These are phyloP conservation scores for Drosophila sturtevanti DNA, from an alignment of 1,140 invertebrate genomes.

Conservation along the genomic window DNA sequence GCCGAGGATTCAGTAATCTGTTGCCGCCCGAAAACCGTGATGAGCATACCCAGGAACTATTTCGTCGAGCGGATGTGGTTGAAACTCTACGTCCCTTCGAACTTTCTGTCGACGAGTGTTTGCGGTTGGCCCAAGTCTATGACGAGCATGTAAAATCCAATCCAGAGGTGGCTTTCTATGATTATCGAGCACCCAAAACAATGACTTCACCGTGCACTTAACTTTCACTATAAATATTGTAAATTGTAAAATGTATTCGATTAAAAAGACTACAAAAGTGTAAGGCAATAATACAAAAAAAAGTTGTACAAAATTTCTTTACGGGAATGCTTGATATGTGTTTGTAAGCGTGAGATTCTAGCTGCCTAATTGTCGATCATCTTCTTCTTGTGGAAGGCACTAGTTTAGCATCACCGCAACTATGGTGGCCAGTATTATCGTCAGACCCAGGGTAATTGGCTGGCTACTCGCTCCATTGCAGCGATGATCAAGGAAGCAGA, in stretches of 20 bases:
- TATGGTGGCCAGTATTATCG: constrained; percentile 18
- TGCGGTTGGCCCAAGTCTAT: constrained; percentile 90
- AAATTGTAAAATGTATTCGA: constrained; percentile 66
- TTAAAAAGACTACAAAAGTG: constrained; percentile 48
- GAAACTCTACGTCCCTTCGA: constrained; percentile 87
- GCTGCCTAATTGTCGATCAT: constrained; percentile 48
- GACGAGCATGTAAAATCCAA: constrained; percentile 87
- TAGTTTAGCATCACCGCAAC: constrained; percentile 36
- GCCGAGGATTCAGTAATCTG: constrained; percentile 88
- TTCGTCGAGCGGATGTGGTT: constrained; percentile 89
- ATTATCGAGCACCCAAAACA: constrained; percentile 86
- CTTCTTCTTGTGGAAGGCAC: constrained; percentile 55
- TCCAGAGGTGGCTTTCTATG: constrained; percentile 88
- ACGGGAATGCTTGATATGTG: constrained; percentile 40
- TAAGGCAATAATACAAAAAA: constrained; percentile 44
- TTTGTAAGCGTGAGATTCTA: constrained; percentile 53
- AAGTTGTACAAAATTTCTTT: constrained; percentile 15
- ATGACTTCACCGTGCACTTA: constrained; percentile 38
- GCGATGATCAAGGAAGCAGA: constrained; percentile 95
- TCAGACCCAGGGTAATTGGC: background rate
- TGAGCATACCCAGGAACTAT: constrained; percentile 88
- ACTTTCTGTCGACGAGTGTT: constrained; percentile 91
- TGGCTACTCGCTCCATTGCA: constrained; percentile 86
- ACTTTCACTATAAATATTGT: constrained; percentile 54
- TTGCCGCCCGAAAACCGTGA: constrained; percentile 89